Evolutionary conservation across 2,888 invertebrate species (phyloP).

Genomic region (Nowickia ferox): DNA sequence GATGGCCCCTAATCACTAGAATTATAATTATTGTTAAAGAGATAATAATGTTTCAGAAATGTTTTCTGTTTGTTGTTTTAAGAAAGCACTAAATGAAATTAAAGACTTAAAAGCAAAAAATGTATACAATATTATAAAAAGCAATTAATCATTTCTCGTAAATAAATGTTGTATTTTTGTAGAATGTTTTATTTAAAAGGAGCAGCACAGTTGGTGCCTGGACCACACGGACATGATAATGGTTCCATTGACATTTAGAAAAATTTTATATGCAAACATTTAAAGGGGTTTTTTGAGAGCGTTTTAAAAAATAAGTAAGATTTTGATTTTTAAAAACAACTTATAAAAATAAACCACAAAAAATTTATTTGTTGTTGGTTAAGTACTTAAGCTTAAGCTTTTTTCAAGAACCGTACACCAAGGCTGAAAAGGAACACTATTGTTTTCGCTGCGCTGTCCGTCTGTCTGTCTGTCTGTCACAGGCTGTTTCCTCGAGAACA

Average conservation of each 20-base stretch:
- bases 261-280: too few species aligned
- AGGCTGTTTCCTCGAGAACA: too few species aligned
- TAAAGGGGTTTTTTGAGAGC: too few species aligned
- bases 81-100: slow-evolving; percentile 31
- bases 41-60: slow-evolving; percentile 63
- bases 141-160: slow-evolving; percentile 50
- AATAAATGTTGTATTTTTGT: neutral
- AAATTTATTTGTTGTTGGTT: too few species aligned
- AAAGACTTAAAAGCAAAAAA: slow-evolving; percentile 1
- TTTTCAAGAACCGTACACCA: too few species aligned
- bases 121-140: slow-evolving; percentile 14
- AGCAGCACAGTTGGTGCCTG: neutral
- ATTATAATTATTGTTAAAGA: slow-evolving; percentile 66
- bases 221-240: neutral
- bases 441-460: too few species aligned
- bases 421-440: too few species aligned
- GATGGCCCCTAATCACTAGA: slow-evolving; percentile 64
- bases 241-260: neutral
- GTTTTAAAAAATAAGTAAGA: too few species aligned
- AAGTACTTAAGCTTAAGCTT: too few species aligned
- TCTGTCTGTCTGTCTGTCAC: too few species aligned
- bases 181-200: neutral
- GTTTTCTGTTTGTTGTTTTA: slow-evolving; percentile 21
- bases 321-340: too few species aligned
- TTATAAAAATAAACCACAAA: too few species aligned